These are phyloP conservation scores for Apaloderma vittatum DNA, from an alignment of 2,113 vertebrate genomes.

Conservation along the genomic window DNA sequence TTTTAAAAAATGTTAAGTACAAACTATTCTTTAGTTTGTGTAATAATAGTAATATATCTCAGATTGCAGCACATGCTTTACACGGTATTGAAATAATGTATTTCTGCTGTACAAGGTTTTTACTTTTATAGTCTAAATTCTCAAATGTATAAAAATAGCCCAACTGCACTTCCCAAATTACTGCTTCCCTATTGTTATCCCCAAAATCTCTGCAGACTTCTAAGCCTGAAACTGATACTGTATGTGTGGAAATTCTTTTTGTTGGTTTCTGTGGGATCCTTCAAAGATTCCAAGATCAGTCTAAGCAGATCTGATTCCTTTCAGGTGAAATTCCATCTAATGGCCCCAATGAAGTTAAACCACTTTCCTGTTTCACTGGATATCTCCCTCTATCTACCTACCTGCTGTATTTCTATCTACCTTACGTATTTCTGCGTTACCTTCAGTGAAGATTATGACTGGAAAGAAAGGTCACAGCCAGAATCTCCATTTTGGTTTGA, in stretches of 20 bases:
- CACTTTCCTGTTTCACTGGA: not conserved
- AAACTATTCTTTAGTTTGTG: not conserved
- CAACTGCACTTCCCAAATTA: not conserved
- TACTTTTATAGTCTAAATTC: not conserved
- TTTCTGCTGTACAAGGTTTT: not conserved
- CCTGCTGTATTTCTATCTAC: not conserved
- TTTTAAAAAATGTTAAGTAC: not conserved
- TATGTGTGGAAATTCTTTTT: not conserved
- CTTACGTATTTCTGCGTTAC: not conserved
- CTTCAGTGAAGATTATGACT: not conserved
- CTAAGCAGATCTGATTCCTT: not conserved
- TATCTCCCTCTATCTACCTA: not conserved
- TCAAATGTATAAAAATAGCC: not conserved
- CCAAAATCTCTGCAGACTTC: not conserved
- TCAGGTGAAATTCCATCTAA: not conserved
- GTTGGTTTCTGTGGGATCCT: not conserved
- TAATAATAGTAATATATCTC: not conserved
- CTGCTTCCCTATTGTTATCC: not conserved
- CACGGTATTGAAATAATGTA: not conserved
- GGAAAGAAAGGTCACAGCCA: not conserved
- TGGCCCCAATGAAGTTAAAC: not conserved
- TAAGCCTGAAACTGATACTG: not conserved
- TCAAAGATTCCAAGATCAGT: not conserved
- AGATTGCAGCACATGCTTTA: not conserved
- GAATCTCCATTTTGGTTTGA: not conserved